Percentiles rank a stretch among this genome's conserved stretches.
Conservation (phyloP, 2,797 vertebrate genomes). For the Lithobates pipiens region DNA sequence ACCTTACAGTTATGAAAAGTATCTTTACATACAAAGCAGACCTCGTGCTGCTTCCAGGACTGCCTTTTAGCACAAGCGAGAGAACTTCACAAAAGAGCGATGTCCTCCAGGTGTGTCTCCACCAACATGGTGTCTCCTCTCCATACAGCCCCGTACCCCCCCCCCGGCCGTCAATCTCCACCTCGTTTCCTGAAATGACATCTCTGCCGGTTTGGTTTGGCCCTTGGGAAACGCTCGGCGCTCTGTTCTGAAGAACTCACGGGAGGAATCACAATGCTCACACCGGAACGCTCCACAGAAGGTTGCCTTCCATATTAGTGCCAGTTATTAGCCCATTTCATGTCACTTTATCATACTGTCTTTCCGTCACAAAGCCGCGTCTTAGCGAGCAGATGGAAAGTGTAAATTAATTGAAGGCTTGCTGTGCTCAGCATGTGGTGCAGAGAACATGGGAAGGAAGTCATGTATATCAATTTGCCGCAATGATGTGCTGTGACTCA, state of each 20-base stretch:
- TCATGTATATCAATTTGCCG: constrained; percentile 69
- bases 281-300: constrained; percentile 68
- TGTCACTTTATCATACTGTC: constrained; percentile 70
- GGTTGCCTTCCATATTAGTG: constrained; percentile 67
- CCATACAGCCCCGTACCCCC: not conserved
- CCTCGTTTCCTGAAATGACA: constrained; percentile 47
- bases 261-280: constrained; percentile 39
- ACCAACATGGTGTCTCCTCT: not conserved
- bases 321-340: constrained; percentile 67
- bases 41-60: no score
- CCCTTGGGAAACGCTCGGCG: not conserved
- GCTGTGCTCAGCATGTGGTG: constrained; percentile 73
- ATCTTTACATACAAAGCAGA: no score
- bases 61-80: not conserved
- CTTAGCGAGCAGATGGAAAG: constrained; percentile 75
- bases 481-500: constrained; percentile 20
- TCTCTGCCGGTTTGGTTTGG: constrained; percentile 34
- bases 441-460: constrained; percentile 65
- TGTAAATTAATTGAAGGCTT: constrained; percentile 77
- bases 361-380: constrained; percentile 70
- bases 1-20: no score
- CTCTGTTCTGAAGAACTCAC: not conserved
- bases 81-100: not conserved
- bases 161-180: constrained; percentile 62
- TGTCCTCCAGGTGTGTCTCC: not conserved